Evolutionary conservation across 2,797 vertebrate species (phyloP), one percentile per base, ranked within the genome.

Genomic region (Coracias cyanogaster): DNA sequence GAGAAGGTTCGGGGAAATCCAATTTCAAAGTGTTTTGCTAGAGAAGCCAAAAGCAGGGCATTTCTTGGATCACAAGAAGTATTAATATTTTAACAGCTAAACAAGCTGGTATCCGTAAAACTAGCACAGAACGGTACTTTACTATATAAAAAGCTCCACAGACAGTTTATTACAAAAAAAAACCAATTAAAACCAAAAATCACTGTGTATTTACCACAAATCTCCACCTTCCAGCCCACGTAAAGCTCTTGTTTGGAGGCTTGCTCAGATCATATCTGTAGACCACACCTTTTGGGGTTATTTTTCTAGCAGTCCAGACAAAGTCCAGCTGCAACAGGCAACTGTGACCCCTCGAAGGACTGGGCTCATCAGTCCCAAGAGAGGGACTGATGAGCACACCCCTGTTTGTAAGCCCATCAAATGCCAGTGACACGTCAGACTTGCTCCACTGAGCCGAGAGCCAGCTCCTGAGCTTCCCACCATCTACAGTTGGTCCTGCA

Each of bases 401-500:
- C 57, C 3, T 1, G 33, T 15, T 39, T 39, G 57, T 57, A 49
- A 28, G 9, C 28, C 33, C 16, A 4, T 7, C 39, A 10, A 19
- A 28, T 2, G 14, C 57, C 57, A 26, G 46, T 28, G 17, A 7
- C 29, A 13, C 1, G 18, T 10, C 29, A 21, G 14, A 9, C 7
- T 48, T 13, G 31, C 19, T 5, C 14, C 16, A 8, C 31, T 14
- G 1, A 3, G n/a, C 39, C 19, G 1, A 2, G 15, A 43, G 31
- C 12, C 65, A 6, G 26, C 39, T 37, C 37, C 52, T 17, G 28
- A 5, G 9, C 31, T 6, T 22, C 15, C 54, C 10, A 12, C 18
- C 20, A 2, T 2, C 6, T 1, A 9, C 3, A 5, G 29, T 3
- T 28, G 5, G 58, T 22, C 25, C 7, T 0, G 9, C 12, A 2